Conservation (phyloP, 2,888 invertebrate species). For the Lasioglossum marginatum region DNA sequence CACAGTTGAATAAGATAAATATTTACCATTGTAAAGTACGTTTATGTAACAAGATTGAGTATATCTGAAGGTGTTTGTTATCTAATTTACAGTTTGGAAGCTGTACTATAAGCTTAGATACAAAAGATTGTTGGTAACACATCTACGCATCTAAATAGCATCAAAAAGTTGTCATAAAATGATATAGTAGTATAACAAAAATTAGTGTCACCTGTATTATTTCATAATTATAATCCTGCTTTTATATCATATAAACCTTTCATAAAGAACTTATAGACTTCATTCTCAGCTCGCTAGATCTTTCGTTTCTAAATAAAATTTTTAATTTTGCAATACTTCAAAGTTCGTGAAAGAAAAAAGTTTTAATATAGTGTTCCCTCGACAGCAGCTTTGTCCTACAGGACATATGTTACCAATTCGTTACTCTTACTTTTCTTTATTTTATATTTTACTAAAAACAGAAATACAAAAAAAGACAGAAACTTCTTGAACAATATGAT, state of each 20-base stretch:
- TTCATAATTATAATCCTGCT: constrained; percentile 35
- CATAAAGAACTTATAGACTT: constrained; percentile 14
- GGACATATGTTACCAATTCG: background rate
- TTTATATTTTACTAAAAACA: background rate
- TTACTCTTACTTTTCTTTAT: background rate
- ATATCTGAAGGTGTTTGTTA: constrained; percentile 48
- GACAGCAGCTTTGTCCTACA: background rate
- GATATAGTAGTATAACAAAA: constrained; percentile 32
- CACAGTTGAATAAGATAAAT: constrained; percentile 47
- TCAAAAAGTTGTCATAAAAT: constrained; percentile 43
- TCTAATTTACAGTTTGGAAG: constrained; percentile 57
- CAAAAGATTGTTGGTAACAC: constrained; percentile 50
- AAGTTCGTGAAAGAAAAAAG: constrained; percentile 14
- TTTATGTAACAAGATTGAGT: constrained; percentile 44
- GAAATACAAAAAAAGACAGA: background rate
- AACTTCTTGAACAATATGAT: background rate
- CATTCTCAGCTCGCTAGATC: constrained; percentile 17
- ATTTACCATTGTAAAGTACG: constrained; percentile 59
- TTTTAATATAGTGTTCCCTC: constrained; percentile 14
- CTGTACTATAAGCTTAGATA: constrained; percentile 56
- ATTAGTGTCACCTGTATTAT: constrained; percentile 42
- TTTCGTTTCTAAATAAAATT: constrained; percentile 30
- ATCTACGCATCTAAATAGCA: constrained; percentile 38
- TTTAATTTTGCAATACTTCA: constrained; percentile 18
- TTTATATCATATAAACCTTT: constrained; percentile 33